Evolutionary conservation across 1,140 invertebrate genomes (phyloP), one percentile per base, ranked within the genome.

Genomic region (Bilobella aurantiaca): DNA sequence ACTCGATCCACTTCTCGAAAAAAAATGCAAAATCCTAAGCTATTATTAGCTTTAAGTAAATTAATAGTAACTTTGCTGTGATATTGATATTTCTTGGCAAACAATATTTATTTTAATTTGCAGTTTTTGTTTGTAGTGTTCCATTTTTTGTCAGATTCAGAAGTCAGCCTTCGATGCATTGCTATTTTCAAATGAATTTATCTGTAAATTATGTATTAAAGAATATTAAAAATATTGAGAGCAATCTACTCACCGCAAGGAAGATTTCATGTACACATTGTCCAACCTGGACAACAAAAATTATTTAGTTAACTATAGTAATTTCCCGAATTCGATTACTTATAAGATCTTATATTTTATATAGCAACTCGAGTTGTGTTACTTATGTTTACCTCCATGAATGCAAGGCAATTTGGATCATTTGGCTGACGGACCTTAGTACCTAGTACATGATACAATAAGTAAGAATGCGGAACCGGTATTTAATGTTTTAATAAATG

Each of bases 181-280:
- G 34, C 34, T 42, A 42, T 42, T 42, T 42, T 12, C 18, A 42
- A 42, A n/a, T n/a, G n/a, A n/a, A n/a, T n/a, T n/a, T n/a, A 42
- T 12, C n/a, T 42, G 12, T 23, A 53, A 53, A 53, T 5, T 18
- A 23, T 18, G 49, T 5, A 18, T 53, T 14, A 53, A 53, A 8
- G 8, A 42, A 8, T 12, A 53, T 5, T 53, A 53, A 8, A 23
- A 53, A 5, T 14, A 53, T 23, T 53, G 8, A 23, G 25, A 12
- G 14, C 8, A 23, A 23, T 53, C 12, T 18, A 53, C 58, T 56
- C 53, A 62, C 64, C 12, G 37, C 58, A 28, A 66, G 58, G 47
- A 66, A 66, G 23, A 66, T 32, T 18, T 66, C 64, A 29, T 66
- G 64, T 1, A 66, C 64, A 28, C 64, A 66, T 25, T 62, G 64